Percentiles rank a stretch among this genome's conserved stretches.
Evolutionary conservation across 2,113 vertebrate species (phyloP).

Genomic region (Notechis scutatus): DNA sequence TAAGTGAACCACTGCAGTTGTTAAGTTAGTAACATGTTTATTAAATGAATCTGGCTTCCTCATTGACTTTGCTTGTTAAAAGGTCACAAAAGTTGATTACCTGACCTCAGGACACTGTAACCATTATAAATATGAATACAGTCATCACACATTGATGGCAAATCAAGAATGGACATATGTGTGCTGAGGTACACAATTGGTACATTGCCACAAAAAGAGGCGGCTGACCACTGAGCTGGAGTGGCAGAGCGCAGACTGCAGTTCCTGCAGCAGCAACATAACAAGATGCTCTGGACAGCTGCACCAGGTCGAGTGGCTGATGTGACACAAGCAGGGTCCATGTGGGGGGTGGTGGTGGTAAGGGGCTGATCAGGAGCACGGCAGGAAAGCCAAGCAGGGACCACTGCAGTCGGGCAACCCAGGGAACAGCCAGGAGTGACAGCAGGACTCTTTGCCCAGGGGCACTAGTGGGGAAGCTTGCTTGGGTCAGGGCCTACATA

Average conservation of each 20-base stretch:
- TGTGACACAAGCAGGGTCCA: background rate
- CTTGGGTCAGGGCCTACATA: too few relatives aligned
- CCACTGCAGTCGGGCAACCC: too few relatives aligned
- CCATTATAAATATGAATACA: too few relatives aligned
- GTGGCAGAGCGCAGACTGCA: background rate
- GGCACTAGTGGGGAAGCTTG: background rate
- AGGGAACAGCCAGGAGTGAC: too few relatives aligned
- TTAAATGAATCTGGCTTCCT: too few relatives aligned
- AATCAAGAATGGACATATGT: background rate
- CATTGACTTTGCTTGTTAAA: too few relatives aligned
- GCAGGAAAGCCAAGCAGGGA: background rate
- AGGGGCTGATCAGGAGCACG: background rate
- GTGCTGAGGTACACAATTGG: background rate
- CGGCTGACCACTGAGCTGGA: background rate
- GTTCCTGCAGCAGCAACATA: background rate
- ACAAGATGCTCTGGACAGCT: too few relatives aligned
- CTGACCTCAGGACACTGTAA: too few relatives aligned
- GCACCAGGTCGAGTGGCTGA: too few relatives aligned
- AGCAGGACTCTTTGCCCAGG: background rate
- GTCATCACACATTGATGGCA: background rate
- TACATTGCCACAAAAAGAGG: background rate
- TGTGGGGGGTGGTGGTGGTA: too few relatives aligned
- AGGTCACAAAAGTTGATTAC: too few relatives aligned
- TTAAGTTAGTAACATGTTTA: too few relatives aligned
- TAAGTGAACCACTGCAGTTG: background rate